Base-by-base conservation (phyloP, 2,113 vertebrate species). In the Lepus europaeus region DNA sequence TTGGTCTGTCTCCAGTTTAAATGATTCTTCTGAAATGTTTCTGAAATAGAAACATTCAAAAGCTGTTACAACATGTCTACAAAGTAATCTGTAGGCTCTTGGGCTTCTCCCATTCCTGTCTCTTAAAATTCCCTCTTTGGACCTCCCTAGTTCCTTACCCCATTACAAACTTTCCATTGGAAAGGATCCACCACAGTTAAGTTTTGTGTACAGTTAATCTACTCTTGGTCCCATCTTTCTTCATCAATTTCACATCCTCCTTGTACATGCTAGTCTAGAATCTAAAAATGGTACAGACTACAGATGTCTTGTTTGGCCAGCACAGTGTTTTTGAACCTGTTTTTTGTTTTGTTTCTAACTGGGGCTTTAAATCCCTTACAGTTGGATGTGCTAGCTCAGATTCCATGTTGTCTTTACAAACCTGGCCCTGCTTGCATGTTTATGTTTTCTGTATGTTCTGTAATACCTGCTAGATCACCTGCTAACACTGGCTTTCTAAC, bases 261-360 rank as follows among this genome's bases (percentile, higher is more conserved):
- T 61, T 86, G 16, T 70, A 27, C 73, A 39, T 17, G 25, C 29
- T 69, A 22, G 82, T 89, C 69, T 73, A 69, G 76, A 63, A 78
- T 27, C 53, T 64, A 49, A 74, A 56, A 79, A 29, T 78, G 25
- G 6, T 86, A 53, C 14, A n/a, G 49, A 74, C n/a, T 68, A 1
- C 17, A 88, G 45, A n/a, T 85, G 53, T 64, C 95, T 94, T 84
- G 66, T 84, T 80, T 74, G 82, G 14, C 27, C 33, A 72, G 31
- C 49, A 61, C 5, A 25, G 2, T 78, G 69, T 80, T 95, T 72
- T 81, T 91, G 91, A 36, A 68, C 49, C 51, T 73, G 33, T 51
- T 78, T 36, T 45, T 83, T 86, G 8, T 59, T 92, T 77, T 68
- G 12, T 79, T 93, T 79, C 36, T 77, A 77, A 63, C 39, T 25